Evolutionary conservation across 2,888 invertebrate species (phyloP).

Genomic region (Calameuta filiformis): DNA sequence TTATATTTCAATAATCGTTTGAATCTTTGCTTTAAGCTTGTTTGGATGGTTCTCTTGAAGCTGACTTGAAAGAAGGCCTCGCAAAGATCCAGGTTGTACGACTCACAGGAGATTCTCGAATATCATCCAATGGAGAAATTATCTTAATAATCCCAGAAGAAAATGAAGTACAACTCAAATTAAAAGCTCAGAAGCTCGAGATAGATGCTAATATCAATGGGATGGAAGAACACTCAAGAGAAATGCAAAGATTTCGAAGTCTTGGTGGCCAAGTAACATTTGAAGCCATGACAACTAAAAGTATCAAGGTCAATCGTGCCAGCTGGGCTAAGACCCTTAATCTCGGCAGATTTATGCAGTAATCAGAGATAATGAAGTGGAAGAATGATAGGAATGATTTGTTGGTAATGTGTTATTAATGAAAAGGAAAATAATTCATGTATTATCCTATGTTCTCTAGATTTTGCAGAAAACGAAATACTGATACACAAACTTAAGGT

Average conservation of each 20-base stretch:
- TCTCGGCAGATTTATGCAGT: constrained; percentile 31
- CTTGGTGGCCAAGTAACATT: constrained; percentile 20
- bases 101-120: constrained; percentile 51
- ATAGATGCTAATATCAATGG: constrained; percentile 26
- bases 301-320: constrained; percentile 26
- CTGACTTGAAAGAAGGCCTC: constrained; percentile 48
- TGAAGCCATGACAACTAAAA: constrained; percentile 26
- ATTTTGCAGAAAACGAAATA: too few species aligned
- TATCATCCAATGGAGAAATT: constrained; percentile 48
- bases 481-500: too few species aligned
- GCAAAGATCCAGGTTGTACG: constrained; percentile 58
- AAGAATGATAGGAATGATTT: too few species aligned
- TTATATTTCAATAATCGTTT: too few species aligned
- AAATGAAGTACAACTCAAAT: constrained; percentile 24
- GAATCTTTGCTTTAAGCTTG: constrained; percentile 50
- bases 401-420: too few species aligned
- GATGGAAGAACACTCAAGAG: constrained; percentile 13
- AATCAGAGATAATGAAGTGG: constrained; percentile 1
- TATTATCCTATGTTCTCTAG: too few species aligned
- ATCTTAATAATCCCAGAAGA: constrained; percentile 44
- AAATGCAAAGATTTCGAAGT: constrained; percentile 17
- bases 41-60: constrained; percentile 59
- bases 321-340: constrained; percentile 38
- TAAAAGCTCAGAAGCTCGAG: constrained; percentile 25
- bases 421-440: too few species aligned